phyloP scores from a whole-genome alignment of 1,140 invertebrate genomes.

The Metaphire vulgaris region DNA sequence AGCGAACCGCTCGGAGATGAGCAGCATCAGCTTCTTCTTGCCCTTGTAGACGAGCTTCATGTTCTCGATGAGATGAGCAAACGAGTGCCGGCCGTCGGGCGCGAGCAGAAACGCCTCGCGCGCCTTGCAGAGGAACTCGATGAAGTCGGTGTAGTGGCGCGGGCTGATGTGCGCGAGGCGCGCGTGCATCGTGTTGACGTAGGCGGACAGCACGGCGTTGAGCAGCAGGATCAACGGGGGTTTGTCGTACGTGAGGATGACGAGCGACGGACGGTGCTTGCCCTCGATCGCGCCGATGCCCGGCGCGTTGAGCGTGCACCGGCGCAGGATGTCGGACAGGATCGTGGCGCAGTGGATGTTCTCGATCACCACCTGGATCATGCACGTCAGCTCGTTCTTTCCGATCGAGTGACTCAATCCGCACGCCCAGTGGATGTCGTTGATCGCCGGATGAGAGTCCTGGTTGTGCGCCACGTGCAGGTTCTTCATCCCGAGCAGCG shows the following conservation, averaged over 20 bases:
- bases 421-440: constrained; percentile 81
- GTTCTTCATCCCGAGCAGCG: constrained; percentile 73
- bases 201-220: constrained; percentile 71
- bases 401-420: constrained; percentile 72
- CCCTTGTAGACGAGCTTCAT: constrained; percentile 83
- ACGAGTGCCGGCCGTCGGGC: constrained; percentile 72
- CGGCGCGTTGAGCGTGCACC: constrained; percentile 68
- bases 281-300: constrained; percentile 53
- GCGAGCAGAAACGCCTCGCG: constrained; percentile 75
- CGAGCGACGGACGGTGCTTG: constrained; percentile 55
- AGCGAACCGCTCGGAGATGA: constrained; percentile 67
- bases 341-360: constrained; percentile 80
- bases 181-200: constrained; percentile 76
- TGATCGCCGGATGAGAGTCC: constrained; percentile 76
- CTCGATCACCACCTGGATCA: constrained; percentile 73
- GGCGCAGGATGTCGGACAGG: constrained; percentile 70
- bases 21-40: constrained; percentile 75
- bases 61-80: constrained; percentile 72
- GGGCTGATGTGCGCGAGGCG: constrained; percentile 77
- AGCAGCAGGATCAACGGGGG: constrained; percentile 68
- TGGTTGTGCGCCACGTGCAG: constrained; percentile 77
- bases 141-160: constrained; percentile 73
- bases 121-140: constrained; percentile 71
- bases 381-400: constrained; percentile 66
- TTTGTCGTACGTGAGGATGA: constrained; percentile 62